A percentile compares a stretch with the other conserved stretches of the same genome.
phyloP scores from a whole-genome alignment of 2,888 invertebrate species.

The Hipparchia sbordonii region DNA sequence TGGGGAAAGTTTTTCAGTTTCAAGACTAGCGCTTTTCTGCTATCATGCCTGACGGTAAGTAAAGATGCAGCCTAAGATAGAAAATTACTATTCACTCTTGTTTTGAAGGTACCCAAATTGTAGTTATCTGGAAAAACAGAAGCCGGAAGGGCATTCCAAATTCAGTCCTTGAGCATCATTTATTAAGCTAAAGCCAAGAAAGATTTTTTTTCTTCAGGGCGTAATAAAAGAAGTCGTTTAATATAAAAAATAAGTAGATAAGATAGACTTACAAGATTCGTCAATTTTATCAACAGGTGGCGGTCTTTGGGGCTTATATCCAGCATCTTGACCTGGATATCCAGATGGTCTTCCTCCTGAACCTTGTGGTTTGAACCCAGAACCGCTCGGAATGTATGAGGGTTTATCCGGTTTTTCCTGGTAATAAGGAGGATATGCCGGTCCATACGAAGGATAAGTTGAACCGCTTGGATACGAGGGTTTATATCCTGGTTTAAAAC shows the following conservation, averaged over 20 bases:
- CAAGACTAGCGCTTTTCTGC: too few species aligned
- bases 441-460: conserved; percentile 35
- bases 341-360: conserved; percentile 10
- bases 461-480: conserved; percentile 32
- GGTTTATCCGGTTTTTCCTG: conserved; percentile 7
- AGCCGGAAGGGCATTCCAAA: too few species aligned
- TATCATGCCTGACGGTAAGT: too few species aligned
- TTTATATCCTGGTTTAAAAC: conserved; percentile 19
- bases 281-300: conserved; percentile 45
- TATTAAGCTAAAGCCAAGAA: too few species aligned
- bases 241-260: not conserved
- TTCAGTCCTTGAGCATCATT: too few species aligned
- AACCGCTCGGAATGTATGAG: conserved; percentile 13
- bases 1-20: too few species aligned
- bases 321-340: conserved; percentile 24
- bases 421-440: conserved; percentile 14
- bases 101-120: too few species aligned
- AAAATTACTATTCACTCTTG: too few species aligned
- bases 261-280: conserved; percentile 40
- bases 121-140: too few species aligned
- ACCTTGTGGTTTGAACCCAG: conserved; percentile 8
- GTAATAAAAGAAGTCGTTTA: not conserved
- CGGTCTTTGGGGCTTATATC: conserved; percentile 45
- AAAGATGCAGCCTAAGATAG: too few species aligned
- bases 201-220: too few species aligned